These are phyloP conservation scores for Tringa solitaria DNA, from an alignment of 2,113 vertebrate species.

Conservation along the genomic window DNA sequence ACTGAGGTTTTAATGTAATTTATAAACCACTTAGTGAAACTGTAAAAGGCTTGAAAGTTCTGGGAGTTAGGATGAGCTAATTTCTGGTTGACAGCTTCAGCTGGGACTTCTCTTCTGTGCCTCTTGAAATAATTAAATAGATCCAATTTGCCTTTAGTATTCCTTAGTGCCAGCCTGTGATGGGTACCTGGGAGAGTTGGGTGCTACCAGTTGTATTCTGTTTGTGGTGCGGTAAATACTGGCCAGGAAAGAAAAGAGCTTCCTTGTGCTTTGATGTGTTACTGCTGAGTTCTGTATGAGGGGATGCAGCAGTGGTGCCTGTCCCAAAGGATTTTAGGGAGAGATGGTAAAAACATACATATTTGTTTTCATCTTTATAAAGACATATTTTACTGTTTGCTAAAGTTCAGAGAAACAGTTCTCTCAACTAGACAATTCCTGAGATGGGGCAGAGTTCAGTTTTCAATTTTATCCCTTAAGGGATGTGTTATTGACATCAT, in stretches of 20 bases:
- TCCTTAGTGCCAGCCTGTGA: not conserved
- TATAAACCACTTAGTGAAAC: not conserved
- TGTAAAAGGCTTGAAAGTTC: not conserved
- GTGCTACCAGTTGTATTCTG: not conserved
- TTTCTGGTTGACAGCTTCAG: not conserved
- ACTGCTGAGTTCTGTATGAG: not conserved
- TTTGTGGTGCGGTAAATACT: not conserved
- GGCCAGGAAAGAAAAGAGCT: not conserved
- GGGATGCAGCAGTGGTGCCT: not conserved
- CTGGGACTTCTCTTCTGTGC: not conserved
- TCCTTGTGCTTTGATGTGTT: not conserved
- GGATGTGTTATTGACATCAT: conserved; percentile 26
- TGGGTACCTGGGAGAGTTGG: not conserved
- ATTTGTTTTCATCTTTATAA: not conserved
- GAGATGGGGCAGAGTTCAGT: not conserved
- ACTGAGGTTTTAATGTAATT: not conserved
- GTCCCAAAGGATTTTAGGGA: not conserved
- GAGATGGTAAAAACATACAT: not conserved
- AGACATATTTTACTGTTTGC: not conserved
- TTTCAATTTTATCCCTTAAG: not conserved
- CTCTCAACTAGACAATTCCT: not conserved
- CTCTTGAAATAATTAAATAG: not conserved
- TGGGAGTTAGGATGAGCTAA: not conserved
- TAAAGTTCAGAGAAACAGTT: not conserved
- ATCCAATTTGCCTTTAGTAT: not conserved